phyloP scores from a whole-genome alignment of 2,797 vertebrate genomes.

The Muscicapa striata region DNA sequence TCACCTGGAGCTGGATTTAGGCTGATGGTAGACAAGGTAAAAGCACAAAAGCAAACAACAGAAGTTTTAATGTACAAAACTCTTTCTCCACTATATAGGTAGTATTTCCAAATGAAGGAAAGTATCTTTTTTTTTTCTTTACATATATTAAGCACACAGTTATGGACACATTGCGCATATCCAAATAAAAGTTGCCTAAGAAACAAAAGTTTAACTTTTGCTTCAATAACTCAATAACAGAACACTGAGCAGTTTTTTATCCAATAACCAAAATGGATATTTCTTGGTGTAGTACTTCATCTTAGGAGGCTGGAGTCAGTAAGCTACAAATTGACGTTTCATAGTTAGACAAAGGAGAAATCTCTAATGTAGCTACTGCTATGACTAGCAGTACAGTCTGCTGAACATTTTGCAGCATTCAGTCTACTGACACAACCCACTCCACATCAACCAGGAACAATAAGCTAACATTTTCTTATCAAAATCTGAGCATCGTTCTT shows the following conservation, averaged over 20 bases:
- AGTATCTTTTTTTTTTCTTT: not conserved
- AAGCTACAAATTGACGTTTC: not conserved
- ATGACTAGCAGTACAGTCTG: not conserved
- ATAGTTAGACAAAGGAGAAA: not conserved
- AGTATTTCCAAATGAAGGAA: not conserved
- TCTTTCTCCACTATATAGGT: not conserved
- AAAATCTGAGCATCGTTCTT: not conserved
- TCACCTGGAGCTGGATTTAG: not conserved
- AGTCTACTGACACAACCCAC: not conserved
- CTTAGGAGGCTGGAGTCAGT: not conserved
- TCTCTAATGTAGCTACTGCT: not conserved
- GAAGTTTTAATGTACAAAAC: not conserved
- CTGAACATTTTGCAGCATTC: not conserved
- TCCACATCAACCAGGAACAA: not conserved
- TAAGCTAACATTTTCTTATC: not conserved
- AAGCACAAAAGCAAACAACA: not conserved
- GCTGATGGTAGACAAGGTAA: not conserved
- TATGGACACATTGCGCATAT: not conserved
- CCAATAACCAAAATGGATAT: not conserved
- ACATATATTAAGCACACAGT: not conserved
- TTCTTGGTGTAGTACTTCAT: not conserved
- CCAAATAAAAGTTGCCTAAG: not conserved
- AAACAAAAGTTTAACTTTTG: not conserved
- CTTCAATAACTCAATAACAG: not conserved
- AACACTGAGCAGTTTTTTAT: not conserved